A percentile compares a stretch with the other conserved stretches of the same genome.
phyloP scores from a whole-genome alignment of 2,797 vertebrate species.

The Pagetopsis macropterus region DNA sequence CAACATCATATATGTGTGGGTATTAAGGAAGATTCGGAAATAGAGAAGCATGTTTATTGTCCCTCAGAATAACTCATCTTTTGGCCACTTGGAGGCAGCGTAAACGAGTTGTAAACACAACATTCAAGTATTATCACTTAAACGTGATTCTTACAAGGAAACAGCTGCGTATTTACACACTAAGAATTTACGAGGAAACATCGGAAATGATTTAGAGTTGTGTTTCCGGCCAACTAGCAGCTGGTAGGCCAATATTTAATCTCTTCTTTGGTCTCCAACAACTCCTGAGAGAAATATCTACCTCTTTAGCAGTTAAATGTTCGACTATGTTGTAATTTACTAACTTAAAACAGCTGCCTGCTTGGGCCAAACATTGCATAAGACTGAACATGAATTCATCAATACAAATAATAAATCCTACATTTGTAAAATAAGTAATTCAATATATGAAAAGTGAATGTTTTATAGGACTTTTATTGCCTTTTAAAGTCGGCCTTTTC shows the following conservation, averaged over 20 bases:
- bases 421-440: neutral
- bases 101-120: constrained; percentile 1
- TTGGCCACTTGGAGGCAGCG: neutral
- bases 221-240: neutral
- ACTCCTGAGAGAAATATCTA: constrained; percentile 2
- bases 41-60: neutral
- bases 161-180: neutral
- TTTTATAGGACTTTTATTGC: neutral
- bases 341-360: neutral
- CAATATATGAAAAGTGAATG: neutral
- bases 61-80: neutral
- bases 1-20: neutral
- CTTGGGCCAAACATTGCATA: neutral
- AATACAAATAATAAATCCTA: neutral
- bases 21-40: neutral
- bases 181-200: neutral
- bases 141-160: neutral
- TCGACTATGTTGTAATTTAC: neutral
- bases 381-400: neutral
- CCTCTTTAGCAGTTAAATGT: neutral
- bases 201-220: neutral
- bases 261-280: constrained; percentile 3
- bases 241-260: neutral
- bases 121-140: constrained; percentile 2
- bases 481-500: neutral